Evolutionary conservation across 2,797 vertebrate genomes (phyloP).

Genomic region (Balearica regulorum): DNA sequence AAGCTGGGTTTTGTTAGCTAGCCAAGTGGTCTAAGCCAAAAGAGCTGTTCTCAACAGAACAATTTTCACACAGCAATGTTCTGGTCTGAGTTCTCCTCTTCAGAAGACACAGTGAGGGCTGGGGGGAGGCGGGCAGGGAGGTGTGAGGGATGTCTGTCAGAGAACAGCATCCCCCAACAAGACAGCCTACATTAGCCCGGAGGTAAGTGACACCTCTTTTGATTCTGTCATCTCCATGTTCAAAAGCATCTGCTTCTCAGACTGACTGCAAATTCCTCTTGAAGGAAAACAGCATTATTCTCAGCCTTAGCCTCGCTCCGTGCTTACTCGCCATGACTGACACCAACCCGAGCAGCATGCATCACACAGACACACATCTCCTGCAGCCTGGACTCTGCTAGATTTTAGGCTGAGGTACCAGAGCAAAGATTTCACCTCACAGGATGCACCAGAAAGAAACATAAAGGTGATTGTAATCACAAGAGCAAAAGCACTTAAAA

Average conservation of each 20-base stretch:
- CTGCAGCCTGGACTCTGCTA: not conserved
- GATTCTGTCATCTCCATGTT: not conserved
- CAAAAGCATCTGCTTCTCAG: conserved; percentile 40
- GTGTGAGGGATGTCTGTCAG: not conserved
- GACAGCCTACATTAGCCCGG: not conserved
- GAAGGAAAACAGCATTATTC: not conserved
- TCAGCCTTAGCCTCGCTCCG: not conserved
- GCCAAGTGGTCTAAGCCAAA: not conserved
- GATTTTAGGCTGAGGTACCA: not conserved
- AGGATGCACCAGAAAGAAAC: not conserved
- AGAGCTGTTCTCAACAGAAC: not conserved
- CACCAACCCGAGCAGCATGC: not conserved
- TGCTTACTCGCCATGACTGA: not conserved
- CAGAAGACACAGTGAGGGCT: not conserved
- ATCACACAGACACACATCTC: not conserved
- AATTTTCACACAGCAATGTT: not conserved
- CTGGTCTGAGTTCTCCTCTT: not conserved
- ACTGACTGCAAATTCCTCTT: not conserved
- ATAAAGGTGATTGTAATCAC: not conserved
- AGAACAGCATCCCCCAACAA: not conserved
- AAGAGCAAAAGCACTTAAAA: not conserved
- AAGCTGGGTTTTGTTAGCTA: not conserved
- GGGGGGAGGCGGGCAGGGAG: not conserved
- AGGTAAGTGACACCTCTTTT: conserved; percentile 57
- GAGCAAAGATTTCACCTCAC: not conserved